phyloP scores from a whole-genome alignment of 2,888 invertebrate genomes.

The Ischnura elegans region DNA sequence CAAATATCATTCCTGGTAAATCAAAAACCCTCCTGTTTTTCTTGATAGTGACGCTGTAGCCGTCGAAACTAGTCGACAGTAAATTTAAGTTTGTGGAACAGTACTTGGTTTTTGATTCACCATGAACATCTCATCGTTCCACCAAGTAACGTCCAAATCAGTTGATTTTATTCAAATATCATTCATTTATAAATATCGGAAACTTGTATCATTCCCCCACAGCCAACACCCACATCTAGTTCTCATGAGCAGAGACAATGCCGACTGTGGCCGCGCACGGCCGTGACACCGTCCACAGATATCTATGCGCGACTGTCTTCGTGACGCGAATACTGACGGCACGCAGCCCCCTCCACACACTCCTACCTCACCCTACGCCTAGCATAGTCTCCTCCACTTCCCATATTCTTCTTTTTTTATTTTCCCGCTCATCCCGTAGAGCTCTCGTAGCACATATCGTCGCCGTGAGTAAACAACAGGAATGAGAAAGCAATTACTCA shows the following conservation, averaged over 20 bases:
- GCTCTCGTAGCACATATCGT: too few relatives aligned
- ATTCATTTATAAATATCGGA: too few relatives aligned
- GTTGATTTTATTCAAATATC: too few relatives aligned
- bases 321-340: background rate
- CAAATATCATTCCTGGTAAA: too few relatives aligned
- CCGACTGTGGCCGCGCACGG: background rate
- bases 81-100: too few relatives aligned
- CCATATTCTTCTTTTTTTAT: background rate
- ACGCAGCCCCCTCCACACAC: background rate
- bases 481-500: background rate
- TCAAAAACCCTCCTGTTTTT: too few relatives aligned
- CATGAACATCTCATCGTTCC: too few relatives aligned
- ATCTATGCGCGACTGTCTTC: background rate
- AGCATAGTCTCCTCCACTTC: background rate
- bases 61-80: too few relatives aligned
- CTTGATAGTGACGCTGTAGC: too few relatives aligned
- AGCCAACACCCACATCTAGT: background rate
- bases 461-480: background rate
- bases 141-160: too few relatives aligned
- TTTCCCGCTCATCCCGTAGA: background rate
- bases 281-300: constrained; percentile 16
- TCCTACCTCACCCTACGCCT: background rate
- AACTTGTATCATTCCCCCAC: too few relatives aligned
- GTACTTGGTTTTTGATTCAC: too few relatives aligned
- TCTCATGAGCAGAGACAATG: background rate